A percentile compares a stretch with the other conserved stretches of the same genome.
Conservation (phyloP, 2,113 vertebrate species). For the Tursiops truncatus region DNA sequence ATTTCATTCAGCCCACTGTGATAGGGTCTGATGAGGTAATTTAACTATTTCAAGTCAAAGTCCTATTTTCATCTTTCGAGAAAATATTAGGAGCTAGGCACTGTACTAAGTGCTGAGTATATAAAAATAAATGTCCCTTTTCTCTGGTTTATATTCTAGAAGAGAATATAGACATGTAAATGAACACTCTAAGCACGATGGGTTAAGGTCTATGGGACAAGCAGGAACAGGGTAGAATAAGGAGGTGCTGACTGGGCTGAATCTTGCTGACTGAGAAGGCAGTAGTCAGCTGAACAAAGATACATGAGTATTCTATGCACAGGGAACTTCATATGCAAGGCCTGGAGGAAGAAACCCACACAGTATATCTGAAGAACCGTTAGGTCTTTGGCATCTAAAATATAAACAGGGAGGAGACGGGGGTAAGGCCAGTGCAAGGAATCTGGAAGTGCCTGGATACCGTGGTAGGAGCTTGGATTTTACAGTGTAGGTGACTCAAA, state of each 20-base stretch:
- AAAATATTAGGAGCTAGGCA: background rate
- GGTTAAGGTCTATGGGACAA: background rate
- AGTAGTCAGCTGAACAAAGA: background rate
- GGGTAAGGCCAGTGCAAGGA: background rate
- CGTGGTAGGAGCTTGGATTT: background rate
- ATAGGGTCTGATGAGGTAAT: background rate
- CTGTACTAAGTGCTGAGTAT: background rate
- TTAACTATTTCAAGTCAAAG: background rate
- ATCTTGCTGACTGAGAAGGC: background rate
- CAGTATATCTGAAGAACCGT: background rate
- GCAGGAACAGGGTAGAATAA: accelerated
- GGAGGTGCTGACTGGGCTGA: background rate
- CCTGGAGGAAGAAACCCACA: background rate
- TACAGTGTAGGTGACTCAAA: background rate
- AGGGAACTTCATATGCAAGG: background rate
- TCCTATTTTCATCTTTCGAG: background rate
- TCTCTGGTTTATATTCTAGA: background rate
- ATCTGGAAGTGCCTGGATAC: background rate
- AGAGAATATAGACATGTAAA: background rate
- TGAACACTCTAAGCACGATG: background rate
- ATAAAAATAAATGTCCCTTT: background rate
- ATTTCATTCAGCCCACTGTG: background rate
- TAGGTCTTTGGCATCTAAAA: background rate
- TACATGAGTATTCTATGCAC: background rate
- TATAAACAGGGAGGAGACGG: accelerated